Conservation (phyloP, 1,140 invertebrate species). For the Battus philenor region DNA sequence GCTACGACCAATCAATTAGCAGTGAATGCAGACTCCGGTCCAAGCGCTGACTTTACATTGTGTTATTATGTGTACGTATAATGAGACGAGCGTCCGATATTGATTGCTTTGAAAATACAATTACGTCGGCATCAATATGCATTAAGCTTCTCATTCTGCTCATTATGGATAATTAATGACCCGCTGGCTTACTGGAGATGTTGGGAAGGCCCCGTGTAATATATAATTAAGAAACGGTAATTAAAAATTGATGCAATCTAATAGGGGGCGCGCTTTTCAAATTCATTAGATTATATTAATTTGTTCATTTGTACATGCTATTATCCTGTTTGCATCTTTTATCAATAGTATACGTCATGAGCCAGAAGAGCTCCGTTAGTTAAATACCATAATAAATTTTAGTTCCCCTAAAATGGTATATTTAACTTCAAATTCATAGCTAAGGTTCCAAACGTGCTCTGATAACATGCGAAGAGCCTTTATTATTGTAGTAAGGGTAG, state of each 20-base stretch:
- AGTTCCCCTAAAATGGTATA: too few relatives aligned
- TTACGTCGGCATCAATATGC: slow-evolving; percentile 16
- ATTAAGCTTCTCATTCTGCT: slow-evolving; percentile 16
- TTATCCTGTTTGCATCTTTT: too few relatives aligned
- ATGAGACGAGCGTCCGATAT: slow-evolving; percentile 13
- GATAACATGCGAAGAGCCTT: too few relatives aligned
- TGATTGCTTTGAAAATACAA: slow-evolving; percentile 17
- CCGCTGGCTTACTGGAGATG: slow-evolving; percentile 14
- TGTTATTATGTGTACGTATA: slow-evolving; percentile 12
- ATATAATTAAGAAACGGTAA: slow-evolving; percentile 10
- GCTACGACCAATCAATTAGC: slow-evolving; percentile 9
- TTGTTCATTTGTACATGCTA: too few relatives aligned
- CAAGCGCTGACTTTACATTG: slow-evolving; percentile 10
- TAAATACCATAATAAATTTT: too few relatives aligned
- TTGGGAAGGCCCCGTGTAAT: slow-evolving; percentile 3
- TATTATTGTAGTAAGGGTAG: too few relatives aligned
- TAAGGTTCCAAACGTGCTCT: too few relatives aligned
- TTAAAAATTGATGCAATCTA: slow-evolving; percentile 6
- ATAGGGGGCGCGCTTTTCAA: not conserved
- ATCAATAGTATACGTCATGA: too few relatives aligned
- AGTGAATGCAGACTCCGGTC: slow-evolving; percentile 5
- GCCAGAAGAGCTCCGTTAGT: too few relatives aligned
- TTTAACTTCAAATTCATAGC: too few relatives aligned
- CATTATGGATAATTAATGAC: slow-evolving; percentile 17
- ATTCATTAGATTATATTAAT: too few relatives aligned